phyloP scores from a whole-genome alignment of 2,888 invertebrate species.

The Orthonevra nobilis region DNA sequence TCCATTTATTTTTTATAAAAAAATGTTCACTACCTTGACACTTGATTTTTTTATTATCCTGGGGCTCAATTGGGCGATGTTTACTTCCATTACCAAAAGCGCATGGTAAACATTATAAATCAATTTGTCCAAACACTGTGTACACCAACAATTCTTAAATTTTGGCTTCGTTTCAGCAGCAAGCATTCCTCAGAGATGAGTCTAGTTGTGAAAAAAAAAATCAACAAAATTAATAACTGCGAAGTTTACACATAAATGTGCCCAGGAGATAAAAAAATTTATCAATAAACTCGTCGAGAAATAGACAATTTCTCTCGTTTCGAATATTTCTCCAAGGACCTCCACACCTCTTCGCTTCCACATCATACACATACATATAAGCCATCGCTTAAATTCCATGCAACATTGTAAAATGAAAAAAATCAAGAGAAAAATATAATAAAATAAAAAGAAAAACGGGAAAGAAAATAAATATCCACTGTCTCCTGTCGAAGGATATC shows the following conservation, averaged over 20 bases:
- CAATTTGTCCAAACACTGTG: slow-evolving; percentile 64
- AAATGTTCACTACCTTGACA: no score
- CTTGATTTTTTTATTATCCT: no score
- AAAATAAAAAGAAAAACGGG: not conserved
- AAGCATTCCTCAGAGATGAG: not conserved
- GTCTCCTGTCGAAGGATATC: slow-evolving; percentile 68
- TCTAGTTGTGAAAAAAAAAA: slow-evolving; percentile 18
- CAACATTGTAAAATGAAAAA: slow-evolving; percentile 30
- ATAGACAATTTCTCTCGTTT: slow-evolving; percentile 60
- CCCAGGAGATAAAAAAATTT: slow-evolving; percentile 62
- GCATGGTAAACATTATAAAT: slow-evolving; percentile 61
- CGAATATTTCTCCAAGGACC: slow-evolving; percentile 64
- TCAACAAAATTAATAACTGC: slow-evolving; percentile 68
- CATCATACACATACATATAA: slow-evolving; percentile 24
- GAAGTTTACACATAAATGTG: slow-evolving; percentile 70
- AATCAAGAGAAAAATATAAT: not conserved
- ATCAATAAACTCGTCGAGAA: slow-evolving; percentile 68
- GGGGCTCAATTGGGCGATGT: no score
- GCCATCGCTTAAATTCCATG: slow-evolving; percentile 30
- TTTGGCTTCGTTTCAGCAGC: no score
- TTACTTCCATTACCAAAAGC: slow-evolving; percentile 29
- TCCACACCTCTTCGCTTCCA: slow-evolving; percentile 44
- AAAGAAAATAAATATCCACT: slow-evolving; percentile 65
- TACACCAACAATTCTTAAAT: no score
- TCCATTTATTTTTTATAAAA: no score